phyloP scores from a whole-genome alignment of 2,888 invertebrate genomes.

The Drosophila subquinaria region DNA sequence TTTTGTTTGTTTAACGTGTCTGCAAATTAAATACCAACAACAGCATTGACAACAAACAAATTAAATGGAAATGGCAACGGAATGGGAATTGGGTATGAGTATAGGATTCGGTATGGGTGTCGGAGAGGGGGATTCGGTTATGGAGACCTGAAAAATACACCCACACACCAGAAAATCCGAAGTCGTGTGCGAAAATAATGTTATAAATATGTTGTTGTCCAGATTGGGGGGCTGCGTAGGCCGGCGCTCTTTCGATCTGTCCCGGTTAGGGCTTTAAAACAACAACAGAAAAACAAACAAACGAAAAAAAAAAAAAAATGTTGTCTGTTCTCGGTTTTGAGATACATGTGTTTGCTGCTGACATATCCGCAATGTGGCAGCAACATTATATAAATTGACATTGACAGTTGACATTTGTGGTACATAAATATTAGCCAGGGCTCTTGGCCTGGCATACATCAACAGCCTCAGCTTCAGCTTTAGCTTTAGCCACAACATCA shows the following conservation, averaged over 20 bases:
- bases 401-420: slow-evolving; percentile 81
- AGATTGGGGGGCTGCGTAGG: slow-evolving; percentile 62
- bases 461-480: slow-evolving; percentile 41
- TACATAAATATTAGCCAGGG: slow-evolving; percentile 80
- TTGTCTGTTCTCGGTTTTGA: slow-evolving; percentile 64
- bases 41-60: slow-evolving; percentile 63
- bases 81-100: neutral
- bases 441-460: slow-evolving; percentile 60
- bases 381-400: slow-evolving; percentile 80
- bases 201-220: slow-evolving; percentile 74
- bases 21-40: slow-evolving; percentile 71
- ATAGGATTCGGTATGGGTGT: neutral
- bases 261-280: slow-evolving; percentile 60
- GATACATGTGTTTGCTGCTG: slow-evolving; percentile 78
- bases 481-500: slow-evolving; percentile 43
- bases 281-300: slow-evolving; percentile 18
- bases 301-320: slow-evolving; percentile 29
- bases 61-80: slow-evolving; percentile 56
- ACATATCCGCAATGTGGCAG: slow-evolving; percentile 82
- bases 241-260: slow-evolving; percentile 36
- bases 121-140: neutral
- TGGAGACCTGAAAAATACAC: slow-evolving; percentile 32
- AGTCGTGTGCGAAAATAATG: slow-evolving; percentile 74
- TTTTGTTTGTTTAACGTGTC: slow-evolving; percentile 77
- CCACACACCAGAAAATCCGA: slow-evolving; percentile 32